Conservation (phyloP, 2,113 vertebrate genomes). For the Erythrolamprus reginae region DNA sequence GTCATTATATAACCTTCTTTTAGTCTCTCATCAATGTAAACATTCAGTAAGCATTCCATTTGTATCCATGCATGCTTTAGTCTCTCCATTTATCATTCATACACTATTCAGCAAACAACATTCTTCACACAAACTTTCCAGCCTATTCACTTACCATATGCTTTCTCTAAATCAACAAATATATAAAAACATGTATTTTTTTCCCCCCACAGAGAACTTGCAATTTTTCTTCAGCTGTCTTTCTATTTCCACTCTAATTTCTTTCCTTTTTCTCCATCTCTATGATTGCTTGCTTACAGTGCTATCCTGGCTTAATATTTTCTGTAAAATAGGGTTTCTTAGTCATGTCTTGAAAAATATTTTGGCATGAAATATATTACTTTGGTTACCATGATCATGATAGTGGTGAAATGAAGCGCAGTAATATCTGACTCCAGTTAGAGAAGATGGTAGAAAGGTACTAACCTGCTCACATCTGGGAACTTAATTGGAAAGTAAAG, state of each 20-base stretch:
- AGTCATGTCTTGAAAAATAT: neutral
- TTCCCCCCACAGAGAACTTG: neutral
- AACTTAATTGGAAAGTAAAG: constrained; percentile 87
- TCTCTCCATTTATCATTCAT: neutral
- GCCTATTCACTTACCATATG: neutral
- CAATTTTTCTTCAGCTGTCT: neutral
- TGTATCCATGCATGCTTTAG: neutral
- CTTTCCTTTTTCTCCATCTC: neutral
- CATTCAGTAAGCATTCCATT: neutral
- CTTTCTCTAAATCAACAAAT: neutral
- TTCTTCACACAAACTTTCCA: neutral
- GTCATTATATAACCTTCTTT: neutral
- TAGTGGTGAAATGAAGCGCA: constrained; percentile 37
- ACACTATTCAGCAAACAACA: neutral
- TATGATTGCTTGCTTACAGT: neutral
- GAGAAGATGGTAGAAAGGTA: constrained; percentile 49
- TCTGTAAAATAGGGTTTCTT: neutral
- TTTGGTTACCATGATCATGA: constrained; percentile 42
- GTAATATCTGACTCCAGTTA: constrained; percentile 47
- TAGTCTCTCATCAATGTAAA: neutral
- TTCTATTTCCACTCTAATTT: neutral
- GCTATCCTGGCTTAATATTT: neutral
- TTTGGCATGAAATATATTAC: constrained; percentile 29
- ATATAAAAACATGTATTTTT: neutral
- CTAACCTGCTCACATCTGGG: constrained; percentile 86